Percentiles rank a stretch among this genome's conserved stretches.
Evolutionary conservation across 2,113 vertebrate species (phyloP).

Genomic region (Mionectes macconnelli): DNA sequence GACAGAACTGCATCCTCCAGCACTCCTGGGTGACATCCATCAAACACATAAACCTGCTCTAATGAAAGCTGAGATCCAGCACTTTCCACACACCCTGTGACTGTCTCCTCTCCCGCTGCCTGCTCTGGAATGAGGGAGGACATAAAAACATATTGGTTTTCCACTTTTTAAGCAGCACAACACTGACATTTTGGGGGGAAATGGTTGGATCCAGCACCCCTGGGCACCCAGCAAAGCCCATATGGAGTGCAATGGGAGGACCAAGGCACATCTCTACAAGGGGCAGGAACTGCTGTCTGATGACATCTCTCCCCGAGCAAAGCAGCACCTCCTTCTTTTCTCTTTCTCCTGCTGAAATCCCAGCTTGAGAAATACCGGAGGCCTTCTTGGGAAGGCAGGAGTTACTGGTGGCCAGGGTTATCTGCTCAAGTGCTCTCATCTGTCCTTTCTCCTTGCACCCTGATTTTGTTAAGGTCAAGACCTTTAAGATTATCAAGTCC

Average conservation of each 20-base stretch:
- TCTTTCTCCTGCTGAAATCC: not conserved
- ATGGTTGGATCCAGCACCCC: not conserved
- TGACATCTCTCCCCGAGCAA: accelerated
- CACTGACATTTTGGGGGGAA: not conserved
- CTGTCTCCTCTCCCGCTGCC: not conserved
- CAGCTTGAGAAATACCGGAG: not conserved
- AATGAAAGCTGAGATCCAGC: not conserved
- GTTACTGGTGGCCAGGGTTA: no score
- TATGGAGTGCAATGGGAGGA: not conserved
- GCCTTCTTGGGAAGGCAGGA: not conserved
- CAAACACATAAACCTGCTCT: not conserved
- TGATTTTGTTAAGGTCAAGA: not conserved
- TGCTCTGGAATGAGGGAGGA: not conserved
- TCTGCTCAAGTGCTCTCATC: not conserved
- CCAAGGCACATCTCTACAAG: not conserved
- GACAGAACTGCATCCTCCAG: not conserved
- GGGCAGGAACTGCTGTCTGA: not conserved
- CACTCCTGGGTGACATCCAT: not conserved
- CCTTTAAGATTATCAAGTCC: not conserved
- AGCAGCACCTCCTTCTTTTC: not conserved
- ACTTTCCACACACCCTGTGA: not conserved
- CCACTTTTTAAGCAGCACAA: not conserved
- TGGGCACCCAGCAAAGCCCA: not conserved
- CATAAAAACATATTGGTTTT: accelerated
- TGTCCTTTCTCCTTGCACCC: not conserved